phyloP scores from a whole-genome alignment of 2,888 invertebrate species.

The Trichogramma evanescens region DNA sequence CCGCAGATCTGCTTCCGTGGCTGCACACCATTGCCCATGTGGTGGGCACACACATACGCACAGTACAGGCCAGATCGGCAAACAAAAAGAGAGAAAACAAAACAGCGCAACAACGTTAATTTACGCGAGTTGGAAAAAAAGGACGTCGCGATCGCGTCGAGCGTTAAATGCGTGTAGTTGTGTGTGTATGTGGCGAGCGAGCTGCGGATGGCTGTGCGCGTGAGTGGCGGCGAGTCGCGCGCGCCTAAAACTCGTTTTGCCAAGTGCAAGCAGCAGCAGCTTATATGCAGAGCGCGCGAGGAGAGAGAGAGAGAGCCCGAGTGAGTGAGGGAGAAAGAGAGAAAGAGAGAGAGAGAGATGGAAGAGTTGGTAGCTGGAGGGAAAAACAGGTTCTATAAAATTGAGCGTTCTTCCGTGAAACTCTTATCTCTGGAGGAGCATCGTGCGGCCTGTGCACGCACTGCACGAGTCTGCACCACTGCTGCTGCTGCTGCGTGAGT shows the following conservation, averaged over 20 bases:
- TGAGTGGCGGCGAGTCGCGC: not conserved
- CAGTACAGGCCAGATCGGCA: no score
- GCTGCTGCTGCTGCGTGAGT: no score
- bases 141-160: conserved; percentile 28
- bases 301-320: not conserved
- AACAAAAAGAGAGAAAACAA: not conserved
- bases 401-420: conserved; percentile 40
- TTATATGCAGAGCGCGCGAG: not conserved
- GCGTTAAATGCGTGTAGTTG: conserved; percentile 35
- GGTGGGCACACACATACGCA: no score
- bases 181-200: no score
- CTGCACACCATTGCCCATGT: no score
- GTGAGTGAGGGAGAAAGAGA: conserved; percentile 11
- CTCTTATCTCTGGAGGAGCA: conserved; percentile 30
- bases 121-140: conserved; percentile 34
- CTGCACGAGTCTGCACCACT: conserved; percentile 3
- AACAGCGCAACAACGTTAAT: conserved; percentile 31
- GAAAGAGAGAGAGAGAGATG: conserved; percentile 9
- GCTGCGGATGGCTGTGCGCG: conserved; percentile 9
- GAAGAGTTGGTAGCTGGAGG: conserved; percentile 3
- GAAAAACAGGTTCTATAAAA: conserved; percentile 44
- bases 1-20: no score
- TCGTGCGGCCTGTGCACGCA: conserved; percentile 5
- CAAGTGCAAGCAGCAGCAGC: conserved; percentile 5
- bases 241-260: conserved; percentile 34